Evolutionary conservation across 2,113 vertebrate genomes (phyloP), one percentile per base, ranked within the genome.

Genomic region (Hemiprocne comata): DNA sequence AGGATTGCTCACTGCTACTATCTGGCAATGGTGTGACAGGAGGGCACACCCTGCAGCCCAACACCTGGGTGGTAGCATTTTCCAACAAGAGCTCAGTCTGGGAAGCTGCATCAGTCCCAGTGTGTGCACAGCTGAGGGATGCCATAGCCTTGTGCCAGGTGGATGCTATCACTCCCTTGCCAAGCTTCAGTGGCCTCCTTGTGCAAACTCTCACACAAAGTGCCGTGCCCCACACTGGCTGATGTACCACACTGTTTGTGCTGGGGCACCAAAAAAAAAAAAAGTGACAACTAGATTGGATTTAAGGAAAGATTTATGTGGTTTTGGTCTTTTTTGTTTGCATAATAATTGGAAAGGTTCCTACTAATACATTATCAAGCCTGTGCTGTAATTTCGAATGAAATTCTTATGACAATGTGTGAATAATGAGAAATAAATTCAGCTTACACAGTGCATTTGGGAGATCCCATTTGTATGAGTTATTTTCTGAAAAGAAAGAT

Each of bases 391-490:
- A 58, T 55, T 91, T 66, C 71, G 80, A 72, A 28, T 53, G 24
- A 85, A 85, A 79, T 85, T 79, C 29, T 87, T 91, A 61, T 34
- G 53, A 51, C 34, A 87, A 0, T 55, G 18, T 90, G 15, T 78
- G 65, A 91, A 67, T 85, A 82, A 79, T 65, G 12, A 93, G 34
- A 91, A 94, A 72, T 69, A 89, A 75, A 55, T 85, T 85, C 44
- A 61, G 20, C 16, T 89, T 90, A 14, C 20, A 11, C 57, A 48
- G 60, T 86, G n/a, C n/a, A 36, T 91, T 89, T 57, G 24, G 17
- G 29, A 87, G 19, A 72, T 61, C 14, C 4, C 69, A 28, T 89
- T 79, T 85, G 17, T 78, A 31, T 64, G 58, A 69, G 60, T 58
- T 95, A 48, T 71, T 93, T 75, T 64, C 50, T 85, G 18, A 72